A percentile compares a stretch with the other conserved stretches of the same genome.
Evolutionary conservation across 1,140 invertebrate species (phyloP).

Genomic region (Halesus radiatus): DNA sequence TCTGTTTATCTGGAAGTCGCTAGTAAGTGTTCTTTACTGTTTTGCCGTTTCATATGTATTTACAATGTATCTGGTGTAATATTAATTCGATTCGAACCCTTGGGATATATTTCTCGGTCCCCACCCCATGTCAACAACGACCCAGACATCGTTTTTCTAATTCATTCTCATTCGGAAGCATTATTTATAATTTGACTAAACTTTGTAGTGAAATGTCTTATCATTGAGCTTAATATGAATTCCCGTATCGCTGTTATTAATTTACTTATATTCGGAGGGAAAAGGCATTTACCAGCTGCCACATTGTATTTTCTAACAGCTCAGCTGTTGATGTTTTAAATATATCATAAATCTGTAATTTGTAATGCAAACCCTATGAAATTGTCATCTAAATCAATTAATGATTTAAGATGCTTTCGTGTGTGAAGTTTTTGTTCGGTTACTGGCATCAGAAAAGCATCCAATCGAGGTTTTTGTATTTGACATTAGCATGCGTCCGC

Average conservation of each 20-base stretch:
- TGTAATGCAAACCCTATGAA: no score
- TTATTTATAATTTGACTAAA: background rate
- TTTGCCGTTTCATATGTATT: background rate
- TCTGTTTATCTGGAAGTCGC: constrained; percentile 20
- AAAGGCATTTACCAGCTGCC: constrained; percentile 39
- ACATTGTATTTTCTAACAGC: constrained; percentile 39
- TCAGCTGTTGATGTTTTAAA: constrained; percentile 43
- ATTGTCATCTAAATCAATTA: no score
- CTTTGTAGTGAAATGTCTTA: background rate
- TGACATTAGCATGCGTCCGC: constrained; percentile 30
- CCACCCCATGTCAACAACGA: constrained; percentile 38
- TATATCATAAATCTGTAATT: constrained; percentile 29
- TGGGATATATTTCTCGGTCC: constrained; percentile 11
- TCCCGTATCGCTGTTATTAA: background rate
- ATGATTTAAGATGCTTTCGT: no score
- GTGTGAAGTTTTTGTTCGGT: no score
- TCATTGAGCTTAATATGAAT: background rate
- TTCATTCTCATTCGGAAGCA: constrained; percentile 1
- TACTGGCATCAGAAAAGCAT: no score
- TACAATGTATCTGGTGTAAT: background rate
- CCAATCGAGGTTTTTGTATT: background rate
- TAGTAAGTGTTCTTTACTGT: constrained; percentile 4
- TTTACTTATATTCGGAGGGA: constrained; percentile 20
- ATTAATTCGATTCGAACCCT: background rate
- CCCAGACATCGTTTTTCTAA: constrained; percentile 29